Percentiles rank a stretch among this genome's conserved stretches.
Conservation (phyloP, 2,888 invertebrate species). For the Ochropleura leucogaster region DNA sequence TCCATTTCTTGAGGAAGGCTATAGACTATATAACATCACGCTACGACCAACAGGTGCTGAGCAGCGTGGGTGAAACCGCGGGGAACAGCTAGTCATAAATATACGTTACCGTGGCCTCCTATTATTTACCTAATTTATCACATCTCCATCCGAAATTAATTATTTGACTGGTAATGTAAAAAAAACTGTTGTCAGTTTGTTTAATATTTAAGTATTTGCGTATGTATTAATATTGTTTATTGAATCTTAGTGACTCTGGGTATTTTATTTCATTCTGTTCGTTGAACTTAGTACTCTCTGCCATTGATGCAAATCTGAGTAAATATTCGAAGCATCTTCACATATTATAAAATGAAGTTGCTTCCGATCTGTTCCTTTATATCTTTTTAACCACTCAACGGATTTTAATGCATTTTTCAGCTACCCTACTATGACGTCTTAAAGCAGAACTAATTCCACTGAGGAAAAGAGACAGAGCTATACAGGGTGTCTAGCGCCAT, state of each 20-base stretch:
- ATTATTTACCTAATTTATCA: slow-evolving; percentile 28
- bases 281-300: slow-evolving; percentile 40
- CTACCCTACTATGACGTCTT: too few relatives aligned
- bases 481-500: too few relatives aligned
- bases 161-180: slow-evolving; percentile 21
- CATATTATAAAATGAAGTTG: background rate
- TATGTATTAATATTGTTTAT: slow-evolving; percentile 32
- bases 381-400: too few relatives aligned
- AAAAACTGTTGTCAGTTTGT: slow-evolving; percentile 19
- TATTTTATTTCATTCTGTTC: slow-evolving; percentile 3
- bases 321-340: background rate
- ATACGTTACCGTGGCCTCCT: background rate
- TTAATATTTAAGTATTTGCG: slow-evolving; percentile 21
- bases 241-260: background rate
- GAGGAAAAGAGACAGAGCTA: too few relatives aligned
- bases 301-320: slow-evolving; percentile 22
- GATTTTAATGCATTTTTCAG: too few relatives aligned
- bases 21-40: too few relatives aligned
- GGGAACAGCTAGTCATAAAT: too few relatives aligned
- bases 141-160: slow-evolving; percentile 1
- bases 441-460: too few relatives aligned
- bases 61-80: too few relatives aligned
- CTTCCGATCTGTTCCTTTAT: too few relatives aligned
- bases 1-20: too few relatives aligned
- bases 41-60: too few relatives aligned